A percentile compares a stretch with the other conserved stretches of the same genome.
Conservation (phyloP, 2,113 vertebrate genomes). For the Amphiprion ocellaris region DNA sequence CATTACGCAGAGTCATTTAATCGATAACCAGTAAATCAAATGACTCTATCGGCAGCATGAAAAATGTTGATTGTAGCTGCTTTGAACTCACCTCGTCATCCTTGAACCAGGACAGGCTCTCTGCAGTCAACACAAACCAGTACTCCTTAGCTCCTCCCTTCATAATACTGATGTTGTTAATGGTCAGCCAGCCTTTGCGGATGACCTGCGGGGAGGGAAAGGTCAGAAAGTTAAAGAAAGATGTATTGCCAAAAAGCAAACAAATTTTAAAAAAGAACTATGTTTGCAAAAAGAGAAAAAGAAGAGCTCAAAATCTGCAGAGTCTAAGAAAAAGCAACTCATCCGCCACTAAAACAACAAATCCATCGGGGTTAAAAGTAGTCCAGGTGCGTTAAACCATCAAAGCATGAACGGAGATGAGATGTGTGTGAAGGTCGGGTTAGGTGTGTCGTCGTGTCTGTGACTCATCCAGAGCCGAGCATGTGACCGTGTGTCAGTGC, state of each 20-base stretch:
- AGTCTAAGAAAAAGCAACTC: background rate
- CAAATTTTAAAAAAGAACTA: background rate
- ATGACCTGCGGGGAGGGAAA: slow-evolving; percentile 86
- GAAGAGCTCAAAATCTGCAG: slow-evolving; percentile 3
- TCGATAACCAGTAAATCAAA: background rate
- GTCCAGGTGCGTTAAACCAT: background rate
- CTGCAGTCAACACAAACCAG: slow-evolving; percentile 92
- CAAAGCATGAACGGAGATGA: slow-evolving; percentile 31
- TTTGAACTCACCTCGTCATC: slow-evolving; percentile 88
- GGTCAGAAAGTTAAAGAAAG: slow-evolving; percentile 22
- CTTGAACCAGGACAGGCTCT: slow-evolving; percentile 93
- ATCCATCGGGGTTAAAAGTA: slow-evolving; percentile 2
- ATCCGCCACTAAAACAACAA: background rate
- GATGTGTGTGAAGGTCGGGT: slow-evolving; percentile 39
- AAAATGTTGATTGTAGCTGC: background rate
- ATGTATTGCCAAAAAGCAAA: background rate
- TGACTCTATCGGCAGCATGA: background rate
- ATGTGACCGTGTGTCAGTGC: slow-evolving; percentile 55
- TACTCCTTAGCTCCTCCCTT: slow-evolving; percentile 93
- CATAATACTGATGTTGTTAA: slow-evolving; percentile 95
- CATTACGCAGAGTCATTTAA: no score
- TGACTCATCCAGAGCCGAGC: slow-evolving; percentile 45
- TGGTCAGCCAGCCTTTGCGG: slow-evolving; percentile 96
- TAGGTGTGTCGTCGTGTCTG: slow-evolving; percentile 50
- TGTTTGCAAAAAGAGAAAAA: background rate